These are phyloP conservation scores for Microctenopoma steveboyesi DNA, from an alignment of 2,797 vertebrate genomes.

Conservation along the genomic window DNA sequence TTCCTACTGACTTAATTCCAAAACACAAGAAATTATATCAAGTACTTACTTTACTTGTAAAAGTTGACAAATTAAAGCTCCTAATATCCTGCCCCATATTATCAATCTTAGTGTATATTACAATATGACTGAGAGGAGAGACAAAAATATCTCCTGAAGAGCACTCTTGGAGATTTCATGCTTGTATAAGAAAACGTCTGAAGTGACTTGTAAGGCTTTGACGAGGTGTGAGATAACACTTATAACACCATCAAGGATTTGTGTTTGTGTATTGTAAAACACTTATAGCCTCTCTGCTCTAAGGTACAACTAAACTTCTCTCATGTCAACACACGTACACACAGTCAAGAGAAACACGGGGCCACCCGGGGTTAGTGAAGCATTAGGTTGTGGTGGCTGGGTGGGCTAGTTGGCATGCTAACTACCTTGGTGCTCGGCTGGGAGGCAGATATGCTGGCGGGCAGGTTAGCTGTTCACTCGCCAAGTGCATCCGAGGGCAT, in stretches of 20 bases:
- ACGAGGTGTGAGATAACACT: slow-evolving; percentile 1
- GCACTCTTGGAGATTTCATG: background rate
- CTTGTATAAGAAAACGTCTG: background rate
- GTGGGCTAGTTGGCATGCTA: slow-evolving; percentile 76
- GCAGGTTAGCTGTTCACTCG: slow-evolving; percentile 75
- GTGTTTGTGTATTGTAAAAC: slow-evolving; percentile 1
- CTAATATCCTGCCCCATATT: too few species aligned
- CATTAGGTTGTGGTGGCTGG: slow-evolving; percentile 66
- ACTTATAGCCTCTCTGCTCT: slow-evolving; percentile 10
- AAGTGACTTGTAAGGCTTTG: slow-evolving; percentile 18
- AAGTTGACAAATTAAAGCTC: too few species aligned
- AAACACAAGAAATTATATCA: too few species aligned
- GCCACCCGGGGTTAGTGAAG: slow-evolving; percentile 61
- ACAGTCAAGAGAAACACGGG: slow-evolving; percentile 40
- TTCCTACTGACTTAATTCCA: too few species aligned
- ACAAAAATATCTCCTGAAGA: background rate
- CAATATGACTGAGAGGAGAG: slow-evolving; percentile 14
- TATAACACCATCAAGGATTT: slow-evolving; percentile 12
- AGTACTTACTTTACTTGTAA: too few species aligned
- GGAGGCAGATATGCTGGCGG: slow-evolving; percentile 65
- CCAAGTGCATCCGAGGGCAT: slow-evolving; percentile 79
- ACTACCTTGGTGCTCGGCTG: slow-evolving; percentile 63
- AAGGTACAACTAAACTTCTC: slow-evolving; percentile 17
- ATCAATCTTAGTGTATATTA: background rate
- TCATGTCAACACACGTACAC: slow-evolving; percentile 43